Evolutionary conservation across 2,113 vertebrate species (phyloP).

Genomic region (Zootoca vivipara): DNA sequence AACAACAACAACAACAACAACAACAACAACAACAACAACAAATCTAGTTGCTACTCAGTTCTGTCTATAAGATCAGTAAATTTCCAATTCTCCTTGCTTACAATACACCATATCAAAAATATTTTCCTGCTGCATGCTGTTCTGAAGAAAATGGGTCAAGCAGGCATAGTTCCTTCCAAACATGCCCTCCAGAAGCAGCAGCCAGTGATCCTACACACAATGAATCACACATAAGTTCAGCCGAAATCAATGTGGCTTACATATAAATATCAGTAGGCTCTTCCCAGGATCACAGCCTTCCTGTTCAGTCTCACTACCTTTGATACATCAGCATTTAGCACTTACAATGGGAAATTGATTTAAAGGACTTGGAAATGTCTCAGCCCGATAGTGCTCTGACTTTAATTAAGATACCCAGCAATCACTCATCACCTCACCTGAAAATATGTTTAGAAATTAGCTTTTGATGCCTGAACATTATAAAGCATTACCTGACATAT

Average conservation of each 20-base stretch:
- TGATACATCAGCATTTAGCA: not conserved
- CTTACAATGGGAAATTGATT: not conserved
- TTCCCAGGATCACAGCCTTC: not conserved
- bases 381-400: not conserved
- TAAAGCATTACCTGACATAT: not conserved
- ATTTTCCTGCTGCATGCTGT: not conserved
- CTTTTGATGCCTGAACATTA: not conserved
- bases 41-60: not conserved
- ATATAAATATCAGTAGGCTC: not conserved
- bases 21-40: too few species aligned
- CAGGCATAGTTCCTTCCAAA: not conserved
- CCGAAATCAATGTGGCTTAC: not conserved
- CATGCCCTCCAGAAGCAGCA: not conserved
- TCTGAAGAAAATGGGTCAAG: not conserved
- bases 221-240: conserved; percentile 5
- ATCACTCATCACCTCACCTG: not conserved
- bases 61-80: not conserved
- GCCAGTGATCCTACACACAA: not conserved
- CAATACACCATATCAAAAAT: not conserved
- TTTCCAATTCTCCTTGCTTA: conserved; percentile 11
- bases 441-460: not conserved
- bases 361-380: not conserved
- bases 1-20: too few species aligned
- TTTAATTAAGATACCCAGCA: not conserved
- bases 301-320: not conserved